Conservation (phyloP, 2,113 vertebrate species). For the Phoenicopterus ruber region DNA sequence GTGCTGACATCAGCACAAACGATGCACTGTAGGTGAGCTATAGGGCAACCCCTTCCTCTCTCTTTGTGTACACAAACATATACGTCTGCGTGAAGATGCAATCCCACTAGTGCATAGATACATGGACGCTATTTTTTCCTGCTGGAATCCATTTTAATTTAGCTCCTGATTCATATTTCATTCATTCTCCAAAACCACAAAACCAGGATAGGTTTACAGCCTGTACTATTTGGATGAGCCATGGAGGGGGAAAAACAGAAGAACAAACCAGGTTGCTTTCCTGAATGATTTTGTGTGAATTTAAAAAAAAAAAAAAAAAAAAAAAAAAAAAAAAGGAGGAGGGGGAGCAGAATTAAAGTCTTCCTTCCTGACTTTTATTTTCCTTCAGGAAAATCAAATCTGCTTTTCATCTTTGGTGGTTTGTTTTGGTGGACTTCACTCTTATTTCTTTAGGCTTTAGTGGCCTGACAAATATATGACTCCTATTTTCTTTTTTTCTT, state of each 20-base stretch:
- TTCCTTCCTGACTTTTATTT: not conserved
- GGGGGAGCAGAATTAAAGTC: not conserved
- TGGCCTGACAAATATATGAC: not conserved
- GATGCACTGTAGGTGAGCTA: slow-evolving; percentile 35
- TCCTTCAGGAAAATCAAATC: not conserved
- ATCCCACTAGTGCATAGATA: slow-evolving; percentile 78
- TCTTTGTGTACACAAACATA: fast-evolving
- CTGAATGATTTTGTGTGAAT: not conserved
- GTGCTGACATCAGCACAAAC: slow-evolving; percentile 52
- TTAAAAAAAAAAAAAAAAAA: not conserved
- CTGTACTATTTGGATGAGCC: slow-evolving; percentile 60
- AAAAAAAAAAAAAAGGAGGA: not conserved
- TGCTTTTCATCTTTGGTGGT: not conserved
- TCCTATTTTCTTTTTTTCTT: not conserved
- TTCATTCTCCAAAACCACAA: slow-evolving; percentile 85
- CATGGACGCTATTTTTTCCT: slow-evolving; percentile 83
- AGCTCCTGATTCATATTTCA: slow-evolving; percentile 89
- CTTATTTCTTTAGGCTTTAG: not conserved
- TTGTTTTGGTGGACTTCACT: not conserved
- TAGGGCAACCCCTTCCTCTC: not conserved
- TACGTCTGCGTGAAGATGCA: slow-evolving; percentile 67
- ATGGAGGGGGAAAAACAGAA: not conserved
- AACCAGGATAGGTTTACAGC: slow-evolving; percentile 82
- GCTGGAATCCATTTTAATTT: slow-evolving; percentile 89
- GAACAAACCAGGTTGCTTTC: not conserved